A percentile compares a stretch with the other conserved stretches of the same genome.
phyloP scores from a whole-genome alignment of 2,113 vertebrate genomes.

The Merops nubicus region DNA sequence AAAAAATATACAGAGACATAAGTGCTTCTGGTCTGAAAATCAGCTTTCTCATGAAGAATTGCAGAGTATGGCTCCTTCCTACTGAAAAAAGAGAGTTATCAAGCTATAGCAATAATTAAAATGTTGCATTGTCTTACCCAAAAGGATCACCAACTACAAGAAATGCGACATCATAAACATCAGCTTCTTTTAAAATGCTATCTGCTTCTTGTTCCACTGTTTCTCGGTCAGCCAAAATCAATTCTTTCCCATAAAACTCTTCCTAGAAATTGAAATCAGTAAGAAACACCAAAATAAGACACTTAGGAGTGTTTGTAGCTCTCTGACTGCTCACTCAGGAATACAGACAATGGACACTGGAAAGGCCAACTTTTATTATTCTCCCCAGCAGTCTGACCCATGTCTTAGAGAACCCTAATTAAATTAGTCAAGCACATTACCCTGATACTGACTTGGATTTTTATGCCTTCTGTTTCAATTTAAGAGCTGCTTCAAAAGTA shows the following conservation, averaged over 20 bases:
- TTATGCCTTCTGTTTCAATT: neutral
- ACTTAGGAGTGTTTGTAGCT: neutral
- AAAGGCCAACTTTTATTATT: neutral
- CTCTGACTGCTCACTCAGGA: neutral
- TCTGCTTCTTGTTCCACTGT: constrained; percentile 92
- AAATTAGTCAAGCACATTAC: neutral
- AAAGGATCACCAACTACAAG: constrained; percentile 97
- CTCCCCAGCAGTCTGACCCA: neutral
- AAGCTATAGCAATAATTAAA: neutral
- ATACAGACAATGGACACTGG: neutral
- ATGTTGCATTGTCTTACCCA: constrained; percentile 82
- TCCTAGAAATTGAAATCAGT: constrained; percentile 80
- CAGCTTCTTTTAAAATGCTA: constrained; percentile 88
- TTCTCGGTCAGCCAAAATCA: constrained; percentile 93
- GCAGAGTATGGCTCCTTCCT: neutral
- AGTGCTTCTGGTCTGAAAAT: neutral
- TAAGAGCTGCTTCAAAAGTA: neutral
- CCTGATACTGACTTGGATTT: neutral
- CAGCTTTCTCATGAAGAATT: neutral
- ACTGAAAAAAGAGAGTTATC: neutral
- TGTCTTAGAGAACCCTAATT: neutral
- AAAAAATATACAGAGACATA: neutral
- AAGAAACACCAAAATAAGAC: constrained; percentile 26
- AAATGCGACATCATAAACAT: constrained; percentile 87
- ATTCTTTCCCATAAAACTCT: constrained; percentile 90